phyloP scores from a whole-genome alignment of 92 coral and sea anemone species.

The Nematostella vectensis region DNA sequence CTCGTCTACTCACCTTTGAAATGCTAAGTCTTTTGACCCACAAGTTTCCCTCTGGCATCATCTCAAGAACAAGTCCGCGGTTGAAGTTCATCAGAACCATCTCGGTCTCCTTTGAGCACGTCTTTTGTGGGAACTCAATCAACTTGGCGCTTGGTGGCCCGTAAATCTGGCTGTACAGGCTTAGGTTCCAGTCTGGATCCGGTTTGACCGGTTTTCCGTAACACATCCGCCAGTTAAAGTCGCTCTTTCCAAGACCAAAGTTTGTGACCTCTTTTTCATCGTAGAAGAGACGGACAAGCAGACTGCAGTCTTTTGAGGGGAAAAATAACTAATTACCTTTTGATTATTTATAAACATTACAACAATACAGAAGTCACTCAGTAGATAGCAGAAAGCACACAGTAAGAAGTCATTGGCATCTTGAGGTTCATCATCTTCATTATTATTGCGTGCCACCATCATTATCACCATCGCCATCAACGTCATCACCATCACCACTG shows the following conservation, averaged over 20 bases:
- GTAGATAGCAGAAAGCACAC: too few relatives aligned
- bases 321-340: too few relatives aligned
- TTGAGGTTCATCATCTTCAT: too few relatives aligned
- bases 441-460: too few relatives aligned
- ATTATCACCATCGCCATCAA: too few relatives aligned
- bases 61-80: conserved; percentile 60
- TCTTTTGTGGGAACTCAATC: conserved; percentile 39
- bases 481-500: too few relatives aligned
- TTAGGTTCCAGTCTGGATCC: conserved; percentile 6
- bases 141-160: conserved; percentile 51
- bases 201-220: conserved; percentile 31
- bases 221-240: conserved; percentile 40
- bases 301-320: conserved; percentile 24
- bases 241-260: conserved; percentile 27
- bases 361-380: neutral
- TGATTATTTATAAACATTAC: too few relatives aligned
- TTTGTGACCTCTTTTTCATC: conserved; percentile 29
- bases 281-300: conserved; percentile 41
- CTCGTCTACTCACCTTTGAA: conserved; percentile 52
- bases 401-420: too few relatives aligned
- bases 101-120: conserved; percentile 27
- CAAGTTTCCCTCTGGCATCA: conserved; percentile 42
- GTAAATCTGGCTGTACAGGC: conserved; percentile 26
- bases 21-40: conserved; percentile 46
- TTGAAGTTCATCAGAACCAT: conserved; percentile 42